Base-by-base conservation (phyloP, 2,888 invertebrate genomes). In the Chironomus riparius region DNA sequence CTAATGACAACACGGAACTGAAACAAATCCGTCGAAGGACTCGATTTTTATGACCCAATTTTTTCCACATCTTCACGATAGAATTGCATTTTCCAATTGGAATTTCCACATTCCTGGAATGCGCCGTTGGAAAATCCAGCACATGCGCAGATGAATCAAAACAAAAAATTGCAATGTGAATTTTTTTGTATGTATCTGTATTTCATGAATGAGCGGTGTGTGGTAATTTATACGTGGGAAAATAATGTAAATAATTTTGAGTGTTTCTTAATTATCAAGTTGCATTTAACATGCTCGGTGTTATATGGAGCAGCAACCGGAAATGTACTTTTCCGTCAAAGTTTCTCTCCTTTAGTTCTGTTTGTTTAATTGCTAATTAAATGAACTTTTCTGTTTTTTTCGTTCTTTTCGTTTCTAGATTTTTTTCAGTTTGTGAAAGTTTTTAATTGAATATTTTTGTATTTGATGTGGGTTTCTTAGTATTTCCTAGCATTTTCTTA, bases 41-140 rank as follows among this genome's bases (percentile, higher is more conserved):
- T 74, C 74, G 24, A 24, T 12, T 74, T 74, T 68, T 74, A 74
- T 74, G 74, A 74, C 74, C 74, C 74, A 74, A 74, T 74, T 74
- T 72, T 72, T 62, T 15, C 61, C 18, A 2, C 7, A 18, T 24
- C 61, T 56, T 5, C 7, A 18, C n/a, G 62, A 21, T 65, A 21
- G 1, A 47, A 48, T 22, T 74, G 74, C 68, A 70, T 47, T 61
- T 72, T 62, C 68, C 68, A 38, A 68, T 6, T 68, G 68, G 68
- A 68, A 68, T n/a, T 68, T 28, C 13, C 13, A 38, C 38, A 48
- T 69, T n/a, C n/a, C 6, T 71, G 74, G 74, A 74, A 74, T 22
- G 12, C 4, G 10, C 48, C n/a, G 13, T 47, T 74, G 74, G 74
- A 74, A 68, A n/a, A 13, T 50, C 2, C 22, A 22, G 62, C 15